Evolutionary conservation across 2,888 invertebrate genomes (phyloP), one percentile per base, ranked within the genome.

Genomic region (Protophormia terraenovae): DNA sequence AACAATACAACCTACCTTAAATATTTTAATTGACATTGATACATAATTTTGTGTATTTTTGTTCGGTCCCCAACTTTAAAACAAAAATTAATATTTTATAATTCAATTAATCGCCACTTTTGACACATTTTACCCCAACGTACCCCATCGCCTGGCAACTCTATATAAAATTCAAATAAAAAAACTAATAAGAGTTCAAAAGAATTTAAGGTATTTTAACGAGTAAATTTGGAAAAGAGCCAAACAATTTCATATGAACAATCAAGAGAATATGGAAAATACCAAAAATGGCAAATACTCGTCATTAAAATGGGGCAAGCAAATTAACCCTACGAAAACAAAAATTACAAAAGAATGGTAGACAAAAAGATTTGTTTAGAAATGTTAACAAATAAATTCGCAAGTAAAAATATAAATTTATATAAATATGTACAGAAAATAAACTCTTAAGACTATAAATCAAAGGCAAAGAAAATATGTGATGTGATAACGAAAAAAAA

Each of bases 161-260:
- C 29, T 58, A n/a, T 16, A 16, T 7, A 58, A 29, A n/a, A 10
- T n/a, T 58, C 0, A 8, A 29, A 58, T 16, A 10, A 16, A 29
- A 58, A 58, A 29, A 29, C 14, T 38, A 32, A 32, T 19, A 41
- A 22, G 45, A 66, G 66, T 47, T 66, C 14, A 16, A 32, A 50
- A 45, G 69, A 69, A 69, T 53, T 67, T 69, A 19, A 69, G 50
- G 50, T 19, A 50, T 53, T 27, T 50, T 29, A 69, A 69, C 69
- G 69, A 53, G 50, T 50, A 14, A 47, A 69, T 29, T 69, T 69
- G 69, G 69, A 19, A 12, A 53, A 71, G 24, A 38, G 38, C 69
- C 69, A 71, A 71, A 24, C 6, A 53, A 24, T 16, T 10, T 58
- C 58, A 16, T 16, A n/a, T 53, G 14, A 53, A 27, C 24, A 53